A percentile compares a stretch with the other conserved stretches of the same genome.
Evolutionary conservation across 2,113 vertebrate genomes (phyloP).

Genomic region (Poecile atricapillus): DNA sequence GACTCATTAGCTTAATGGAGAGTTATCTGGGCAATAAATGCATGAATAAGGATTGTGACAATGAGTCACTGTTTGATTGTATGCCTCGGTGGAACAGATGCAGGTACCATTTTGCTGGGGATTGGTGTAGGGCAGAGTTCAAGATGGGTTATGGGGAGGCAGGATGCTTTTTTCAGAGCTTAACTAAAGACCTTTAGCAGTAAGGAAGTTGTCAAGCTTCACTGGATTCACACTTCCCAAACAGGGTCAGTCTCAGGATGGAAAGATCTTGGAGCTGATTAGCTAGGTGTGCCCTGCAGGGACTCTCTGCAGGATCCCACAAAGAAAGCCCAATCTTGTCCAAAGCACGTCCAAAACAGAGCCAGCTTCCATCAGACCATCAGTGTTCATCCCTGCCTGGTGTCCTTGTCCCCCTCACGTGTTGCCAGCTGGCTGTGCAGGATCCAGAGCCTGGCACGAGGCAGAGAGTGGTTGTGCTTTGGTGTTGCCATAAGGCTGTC

Average conservation of each 20-base stretch:
- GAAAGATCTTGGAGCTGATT: neutral
- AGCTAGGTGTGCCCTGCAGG: neutral
- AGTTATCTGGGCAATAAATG: constrained; percentile 57
- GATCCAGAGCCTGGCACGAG: neutral
- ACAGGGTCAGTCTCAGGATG: neutral
- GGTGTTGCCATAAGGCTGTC: neutral
- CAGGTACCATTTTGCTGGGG: constrained; percentile 40
- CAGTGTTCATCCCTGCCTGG: neutral
- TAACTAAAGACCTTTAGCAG: neutral
- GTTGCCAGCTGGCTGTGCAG: neutral
- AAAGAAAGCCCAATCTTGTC: neutral
- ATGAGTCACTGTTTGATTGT: constrained; percentile 49
- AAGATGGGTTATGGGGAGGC: neutral
- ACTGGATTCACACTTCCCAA: neutral
- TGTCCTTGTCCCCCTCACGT: neutral
- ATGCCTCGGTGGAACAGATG: constrained; percentile 5
- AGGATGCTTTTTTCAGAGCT: neutral
- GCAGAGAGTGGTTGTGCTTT: neutral
- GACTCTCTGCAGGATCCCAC: neutral
- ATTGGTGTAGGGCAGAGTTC: constrained; percentile 10
- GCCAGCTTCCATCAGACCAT: neutral
- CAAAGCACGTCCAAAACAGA: neutral
- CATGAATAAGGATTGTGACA: constrained; percentile 22
- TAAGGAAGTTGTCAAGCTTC: neutral
- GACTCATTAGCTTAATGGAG: constrained; percentile 50